Conservation (phyloP, 2,888 invertebrate genomes). For the Ormyrus labotus region DNA sequence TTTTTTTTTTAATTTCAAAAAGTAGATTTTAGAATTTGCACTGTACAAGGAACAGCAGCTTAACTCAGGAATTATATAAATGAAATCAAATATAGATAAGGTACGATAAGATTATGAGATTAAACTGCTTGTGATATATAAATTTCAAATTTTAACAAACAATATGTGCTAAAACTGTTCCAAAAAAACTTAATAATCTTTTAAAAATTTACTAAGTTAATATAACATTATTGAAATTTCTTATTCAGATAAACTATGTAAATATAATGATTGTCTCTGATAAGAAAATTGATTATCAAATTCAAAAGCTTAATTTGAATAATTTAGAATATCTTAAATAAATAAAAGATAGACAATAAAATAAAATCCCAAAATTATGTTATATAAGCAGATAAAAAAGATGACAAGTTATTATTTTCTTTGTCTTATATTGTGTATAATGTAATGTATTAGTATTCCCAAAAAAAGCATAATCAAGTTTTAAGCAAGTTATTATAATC, state of each 20-base stretch:
- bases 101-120: slow-evolving; percentile 10
- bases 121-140: slow-evolving; percentile 7
- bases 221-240: slow-evolving; percentile 20
- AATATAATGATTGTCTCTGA: slow-evolving; percentile 38
- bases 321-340: too few relatives aligned
- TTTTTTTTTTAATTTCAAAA: slow-evolving; percentile 34
- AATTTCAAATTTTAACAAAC: neutral
- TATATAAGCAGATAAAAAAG: too few relatives aligned
- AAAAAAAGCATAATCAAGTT: too few relatives aligned
- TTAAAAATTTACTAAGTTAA: slow-evolving; percentile 23
- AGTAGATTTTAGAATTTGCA: slow-evolving; percentile 36
- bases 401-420: too few relatives aligned
- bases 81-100: slow-evolving; percentile 15
- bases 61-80: slow-evolving; percentile 37
- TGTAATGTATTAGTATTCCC: too few relatives aligned
- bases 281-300: slow-evolving; percentile 6
- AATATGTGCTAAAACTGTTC: neutral
- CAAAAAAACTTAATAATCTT: slow-evolving; percentile 9
- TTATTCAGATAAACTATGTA: slow-evolving; percentile 22
- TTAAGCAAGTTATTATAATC: too few relatives aligned
- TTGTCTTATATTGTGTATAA: too few relatives aligned
- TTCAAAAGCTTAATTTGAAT: too few relatives aligned
- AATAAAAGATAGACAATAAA: too few relatives aligned
- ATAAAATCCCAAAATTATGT: neutral
- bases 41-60: slow-evolving; percentile 43